Evolutionary conservation across 2,888 invertebrate species (phyloP).

Genomic region (Lasioglossum leucozonium): DNA sequence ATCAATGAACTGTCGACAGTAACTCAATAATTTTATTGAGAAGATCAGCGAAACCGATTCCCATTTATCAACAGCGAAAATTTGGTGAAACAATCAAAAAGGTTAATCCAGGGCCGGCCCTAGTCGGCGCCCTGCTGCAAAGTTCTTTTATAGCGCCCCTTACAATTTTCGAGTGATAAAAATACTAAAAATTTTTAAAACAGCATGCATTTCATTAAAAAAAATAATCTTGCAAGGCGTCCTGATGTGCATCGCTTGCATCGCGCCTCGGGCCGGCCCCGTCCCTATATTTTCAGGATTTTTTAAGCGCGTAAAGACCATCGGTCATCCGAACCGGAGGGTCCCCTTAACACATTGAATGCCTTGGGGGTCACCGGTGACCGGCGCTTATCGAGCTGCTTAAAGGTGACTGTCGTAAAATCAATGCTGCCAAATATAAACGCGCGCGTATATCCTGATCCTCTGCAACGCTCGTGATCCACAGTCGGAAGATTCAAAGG

Average conservation of each 20-base stretch:
- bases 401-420: neutral
- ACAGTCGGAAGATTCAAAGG: too few species aligned
- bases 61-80: neutral
- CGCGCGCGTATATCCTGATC: neutral
- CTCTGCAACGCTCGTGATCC: too few species aligned
- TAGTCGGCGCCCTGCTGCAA: too few species aligned
- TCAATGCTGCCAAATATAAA: conserved; percentile 1
- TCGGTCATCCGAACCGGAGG: neutral
- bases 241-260: too few species aligned
- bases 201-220: too few species aligned
- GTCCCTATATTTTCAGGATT: conserved; percentile 2
- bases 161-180: too few species aligned
- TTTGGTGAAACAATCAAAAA: neutral
- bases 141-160: too few species aligned
- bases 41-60: neutral
- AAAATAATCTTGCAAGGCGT: too few species aligned
- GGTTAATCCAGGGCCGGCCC: too few species aligned
- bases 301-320: neutral
- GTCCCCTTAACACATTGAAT: conserved; percentile 1
- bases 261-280: too few species aligned
- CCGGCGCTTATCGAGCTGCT: neutral
- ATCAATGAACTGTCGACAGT: neutral
- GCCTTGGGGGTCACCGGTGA: neutral
- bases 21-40: neutral
- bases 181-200: too few species aligned